Conservation (phyloP, 2,113 vertebrate species). For the Lonchura striata region DNA sequence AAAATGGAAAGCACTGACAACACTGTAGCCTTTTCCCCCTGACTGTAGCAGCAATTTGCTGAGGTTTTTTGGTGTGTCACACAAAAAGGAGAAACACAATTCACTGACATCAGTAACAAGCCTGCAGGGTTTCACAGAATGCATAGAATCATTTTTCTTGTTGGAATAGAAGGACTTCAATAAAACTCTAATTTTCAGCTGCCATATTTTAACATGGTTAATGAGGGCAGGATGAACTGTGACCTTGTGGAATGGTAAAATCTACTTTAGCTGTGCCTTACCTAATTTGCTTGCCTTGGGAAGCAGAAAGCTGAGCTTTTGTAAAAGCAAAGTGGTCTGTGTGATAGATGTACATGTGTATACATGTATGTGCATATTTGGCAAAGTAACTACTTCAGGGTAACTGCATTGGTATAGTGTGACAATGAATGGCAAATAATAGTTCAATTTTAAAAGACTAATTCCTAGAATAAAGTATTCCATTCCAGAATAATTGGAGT, state of each 20-base stretch:
- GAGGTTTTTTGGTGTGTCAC: background rate
- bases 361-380: background rate
- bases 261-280: background rate
- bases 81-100: background rate
- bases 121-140: background rate
- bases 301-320: background rate
- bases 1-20: background rate
- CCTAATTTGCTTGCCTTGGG: background rate
- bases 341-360: too few relatives aligned
- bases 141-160: background rate
- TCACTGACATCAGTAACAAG: background rate
- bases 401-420: background rate
- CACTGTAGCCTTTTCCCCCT: background rate
- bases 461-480: background rate
- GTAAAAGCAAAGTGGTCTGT: background rate
- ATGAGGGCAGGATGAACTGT: background rate
- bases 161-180: background rate
- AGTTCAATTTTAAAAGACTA: background rate
- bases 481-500: background rate
- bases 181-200: background rate
- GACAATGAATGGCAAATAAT: background rate
- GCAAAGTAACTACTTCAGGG: background rate
- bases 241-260: background rate
- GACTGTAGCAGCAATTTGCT: background rate
- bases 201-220: background rate